Evolutionary conservation across 2,113 vertebrate species (phyloP).

Genomic region (Cnemophilus loriae): DNA sequence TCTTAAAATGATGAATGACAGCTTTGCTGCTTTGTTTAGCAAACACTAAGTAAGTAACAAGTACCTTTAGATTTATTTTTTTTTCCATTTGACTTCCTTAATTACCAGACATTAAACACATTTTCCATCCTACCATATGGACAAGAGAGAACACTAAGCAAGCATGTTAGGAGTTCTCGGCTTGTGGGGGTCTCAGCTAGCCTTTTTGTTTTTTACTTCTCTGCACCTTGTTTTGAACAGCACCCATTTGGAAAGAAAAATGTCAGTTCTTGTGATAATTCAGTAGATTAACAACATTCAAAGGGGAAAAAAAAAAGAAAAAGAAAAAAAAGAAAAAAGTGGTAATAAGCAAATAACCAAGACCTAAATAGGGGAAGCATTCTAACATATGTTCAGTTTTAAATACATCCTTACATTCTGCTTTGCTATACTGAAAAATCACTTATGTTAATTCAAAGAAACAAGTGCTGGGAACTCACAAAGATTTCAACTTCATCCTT

Average conservation of each 20-base stretch:
- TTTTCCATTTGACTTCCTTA: background rate
- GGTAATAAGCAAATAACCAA: background rate
- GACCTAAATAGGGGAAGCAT: background rate
- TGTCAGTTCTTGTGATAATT: background rate
- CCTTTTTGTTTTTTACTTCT: background rate
- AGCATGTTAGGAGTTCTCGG: background rate
- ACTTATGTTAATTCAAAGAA: background rate
- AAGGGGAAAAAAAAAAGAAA: background rate
- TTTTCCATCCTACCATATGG: background rate
- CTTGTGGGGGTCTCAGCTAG: background rate
- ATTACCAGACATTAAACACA: background rate
- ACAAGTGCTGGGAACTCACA: background rate
- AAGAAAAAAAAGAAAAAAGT: background rate
- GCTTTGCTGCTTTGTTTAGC: slow-evolving; percentile 22
- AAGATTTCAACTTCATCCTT: background rate
- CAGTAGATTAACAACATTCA: background rate
- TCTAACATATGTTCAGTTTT: background rate
- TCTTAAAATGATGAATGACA: background rate
- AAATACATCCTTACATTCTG: background rate
- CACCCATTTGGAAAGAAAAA: background rate
- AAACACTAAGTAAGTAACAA: slow-evolving; percentile 15
- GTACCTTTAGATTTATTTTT: background rate
- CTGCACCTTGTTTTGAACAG: background rate
- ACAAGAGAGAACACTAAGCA: background rate
- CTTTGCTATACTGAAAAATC: background rate